These are phyloP conservation scores for Lethrus apterus DNA, from an alignment of 1,140 invertebrate species.

Conservation along the genomic window DNA sequence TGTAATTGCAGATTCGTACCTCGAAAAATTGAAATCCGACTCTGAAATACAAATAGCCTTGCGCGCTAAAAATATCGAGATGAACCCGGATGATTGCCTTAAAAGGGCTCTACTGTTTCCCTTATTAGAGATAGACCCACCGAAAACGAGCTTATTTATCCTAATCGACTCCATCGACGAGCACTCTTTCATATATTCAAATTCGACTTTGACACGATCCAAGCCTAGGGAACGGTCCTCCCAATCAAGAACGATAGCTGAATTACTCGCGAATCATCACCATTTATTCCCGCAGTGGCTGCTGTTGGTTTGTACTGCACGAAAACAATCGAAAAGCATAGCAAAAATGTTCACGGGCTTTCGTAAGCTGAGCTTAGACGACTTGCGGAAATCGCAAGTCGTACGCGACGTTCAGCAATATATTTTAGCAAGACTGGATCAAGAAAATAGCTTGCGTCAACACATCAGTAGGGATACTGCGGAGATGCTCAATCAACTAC, in stretches of 20 bases:
- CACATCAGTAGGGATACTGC: constrained; percentile 80
- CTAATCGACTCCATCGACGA: constrained; percentile 92
- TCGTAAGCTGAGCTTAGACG: constrained; percentile 85
- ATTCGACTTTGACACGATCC: constrained; percentile 40
- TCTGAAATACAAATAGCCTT: constrained; percentile 67
- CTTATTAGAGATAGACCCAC: constrained; percentile 72
- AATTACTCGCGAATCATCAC: constrained; percentile 81
- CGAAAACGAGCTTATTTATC: constrained; percentile 75
- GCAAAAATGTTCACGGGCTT: constrained; percentile 91
- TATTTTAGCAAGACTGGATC: constrained; percentile 82
- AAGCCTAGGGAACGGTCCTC: constrained; percentile 45
- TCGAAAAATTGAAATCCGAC: constrained; percentile 67
- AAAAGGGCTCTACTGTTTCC: constrained; percentile 83
- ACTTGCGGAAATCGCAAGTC: constrained; percentile 80
- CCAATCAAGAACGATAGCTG: constrained; percentile 67
- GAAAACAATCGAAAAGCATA: constrained; percentile 77
- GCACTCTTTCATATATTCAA: constrained; percentile 42
- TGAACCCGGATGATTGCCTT: constrained; percentile 84
- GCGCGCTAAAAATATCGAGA: constrained; percentile 63
- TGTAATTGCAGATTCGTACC: constrained; percentile 69
- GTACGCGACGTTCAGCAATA: constrained; percentile 91
- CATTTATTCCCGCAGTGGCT: constrained; percentile 92
- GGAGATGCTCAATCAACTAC: constrained; percentile 88
- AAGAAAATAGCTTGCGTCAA: constrained; percentile 69
- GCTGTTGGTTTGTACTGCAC: constrained; percentile 81